phyloP scores from a whole-genome alignment of 2,888 invertebrate genomes.

The Chloroclysta siterata region DNA sequence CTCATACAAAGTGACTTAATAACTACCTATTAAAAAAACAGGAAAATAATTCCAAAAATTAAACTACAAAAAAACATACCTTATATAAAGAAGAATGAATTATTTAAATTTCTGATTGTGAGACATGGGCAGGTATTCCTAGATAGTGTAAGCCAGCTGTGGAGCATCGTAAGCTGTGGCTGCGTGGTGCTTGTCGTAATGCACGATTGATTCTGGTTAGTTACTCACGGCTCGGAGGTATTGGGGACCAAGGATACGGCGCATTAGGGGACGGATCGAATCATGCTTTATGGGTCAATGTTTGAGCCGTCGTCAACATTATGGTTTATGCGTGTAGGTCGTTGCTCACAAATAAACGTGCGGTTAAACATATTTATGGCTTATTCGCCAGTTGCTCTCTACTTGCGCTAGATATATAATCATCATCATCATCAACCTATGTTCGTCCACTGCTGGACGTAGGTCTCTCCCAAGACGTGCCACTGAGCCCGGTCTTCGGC shows the following conservation, averaged over 20 bases:
- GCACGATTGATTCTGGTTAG: conserved; percentile 33
- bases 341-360: background rate
- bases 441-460: too few species aligned
- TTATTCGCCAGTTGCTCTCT: background rate
- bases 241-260: conserved; percentile 12
- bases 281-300: conserved; percentile 16
- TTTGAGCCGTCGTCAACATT: conserved; percentile 11
- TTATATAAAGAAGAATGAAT: too few species aligned
- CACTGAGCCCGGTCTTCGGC: too few species aligned
- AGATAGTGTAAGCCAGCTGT: background rate
- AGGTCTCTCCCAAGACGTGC: too few species aligned
- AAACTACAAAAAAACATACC: too few species aligned
- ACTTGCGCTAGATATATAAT: too few species aligned
- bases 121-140: too few species aligned
- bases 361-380: background rate
- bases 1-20: too few species aligned
- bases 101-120: too few species aligned
- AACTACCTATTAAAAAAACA: too few species aligned
- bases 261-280: conserved; percentile 11
- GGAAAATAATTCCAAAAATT: too few species aligned
- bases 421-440: too few species aligned
- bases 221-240: conserved; percentile 12
- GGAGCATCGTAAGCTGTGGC: background rate
- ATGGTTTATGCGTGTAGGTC: conserved; percentile 13
- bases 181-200: conserved; percentile 21